phyloP scores from a whole-genome alignment of 2,113 vertebrate species.

The Phyllostomus hastatus region DNA sequence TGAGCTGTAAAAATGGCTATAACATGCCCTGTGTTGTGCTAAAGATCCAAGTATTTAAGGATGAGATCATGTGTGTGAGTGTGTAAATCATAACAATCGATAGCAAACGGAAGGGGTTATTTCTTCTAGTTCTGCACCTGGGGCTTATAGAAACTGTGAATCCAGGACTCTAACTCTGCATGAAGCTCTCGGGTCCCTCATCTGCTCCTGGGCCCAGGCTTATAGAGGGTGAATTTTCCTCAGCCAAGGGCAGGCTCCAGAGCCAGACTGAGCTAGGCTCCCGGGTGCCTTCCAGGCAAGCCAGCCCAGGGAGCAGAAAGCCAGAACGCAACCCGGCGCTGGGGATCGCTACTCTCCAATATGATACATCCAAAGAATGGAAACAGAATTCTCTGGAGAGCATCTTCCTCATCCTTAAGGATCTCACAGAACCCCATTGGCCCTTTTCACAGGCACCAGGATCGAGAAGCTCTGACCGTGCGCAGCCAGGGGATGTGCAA shows the following conservation, averaged over 20 bases:
- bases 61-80: neutral
- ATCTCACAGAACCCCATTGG: neutral
- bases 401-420: neutral
- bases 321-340: neutral
- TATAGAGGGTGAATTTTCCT: rapidly evolving
- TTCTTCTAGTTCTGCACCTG: neutral
- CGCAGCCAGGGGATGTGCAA: neutral
- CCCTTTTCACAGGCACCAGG: neutral
- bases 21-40: neutral
- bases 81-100: neutral
- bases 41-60: neutral
- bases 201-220: neutral
- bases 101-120: neutral
- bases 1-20: neutral
- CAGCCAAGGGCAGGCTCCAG: neutral
- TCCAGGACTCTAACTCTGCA: neutral
- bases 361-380: rapidly evolving
- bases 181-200: neutral
- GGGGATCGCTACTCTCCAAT: neutral
- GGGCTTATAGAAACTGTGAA: neutral
- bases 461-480: neutral
- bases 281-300: neutral
- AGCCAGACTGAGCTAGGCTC: neutral
- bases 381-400: neutral
- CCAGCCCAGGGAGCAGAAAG: rapidly evolving